These are phyloP conservation scores for Globodera ellingtonae DNA, from an alignment of 1,140 invertebrate genomes.

Conservation along the genomic window DNA sequence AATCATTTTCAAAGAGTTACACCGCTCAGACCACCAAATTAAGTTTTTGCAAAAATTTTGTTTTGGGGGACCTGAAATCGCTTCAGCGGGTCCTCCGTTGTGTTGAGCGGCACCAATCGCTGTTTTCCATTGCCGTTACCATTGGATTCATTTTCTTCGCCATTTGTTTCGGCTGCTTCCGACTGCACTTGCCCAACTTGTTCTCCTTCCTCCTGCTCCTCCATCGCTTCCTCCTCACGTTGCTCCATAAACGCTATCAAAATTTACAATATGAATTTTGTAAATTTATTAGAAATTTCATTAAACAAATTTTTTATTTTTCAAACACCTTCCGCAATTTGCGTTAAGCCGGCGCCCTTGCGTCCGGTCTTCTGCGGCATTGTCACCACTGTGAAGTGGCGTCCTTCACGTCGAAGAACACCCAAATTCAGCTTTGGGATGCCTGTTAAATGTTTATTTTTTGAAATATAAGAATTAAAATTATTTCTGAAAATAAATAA, in stretches of 20 bases:
- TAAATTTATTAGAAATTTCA: too few species aligned
- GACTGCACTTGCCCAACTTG: slow-evolving; percentile 8
- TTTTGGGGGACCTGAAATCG: slow-evolving; percentile 54
- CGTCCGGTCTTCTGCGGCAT: slow-evolving; percentile 51
- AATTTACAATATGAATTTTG: neutral
- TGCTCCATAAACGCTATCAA: neutral
- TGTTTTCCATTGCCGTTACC: neutral
- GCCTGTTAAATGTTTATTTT: slow-evolving; percentile 18
- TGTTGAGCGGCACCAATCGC: slow-evolving; percentile 27
- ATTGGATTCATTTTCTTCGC: neutral
- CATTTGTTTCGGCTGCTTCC: slow-evolving; percentile 25
- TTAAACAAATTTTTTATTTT: neutral
- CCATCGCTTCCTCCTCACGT: slow-evolving; percentile 35
- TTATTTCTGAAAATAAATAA: too few species aligned
- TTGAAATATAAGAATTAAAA: too few species aligned
- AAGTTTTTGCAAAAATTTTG: too few species aligned
- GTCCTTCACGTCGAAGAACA: slow-evolving; percentile 41
- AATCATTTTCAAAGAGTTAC: neutral
- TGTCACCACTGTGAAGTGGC: slow-evolving; percentile 51
- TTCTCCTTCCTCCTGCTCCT: slow-evolving; percentile 35
- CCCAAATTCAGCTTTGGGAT: slow-evolving; percentile 61
- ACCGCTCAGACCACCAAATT: neutral
- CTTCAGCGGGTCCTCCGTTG: slow-evolving; percentile 49
- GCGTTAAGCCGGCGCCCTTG: slow-evolving; percentile 42
- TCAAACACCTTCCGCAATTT: slow-evolving; percentile 61